A percentile compares a stretch with the other conserved stretches of the same genome.
Evolutionary conservation across 2,888 invertebrate genomes (phyloP).

Genomic region (Melanchra persicariae): DNA sequence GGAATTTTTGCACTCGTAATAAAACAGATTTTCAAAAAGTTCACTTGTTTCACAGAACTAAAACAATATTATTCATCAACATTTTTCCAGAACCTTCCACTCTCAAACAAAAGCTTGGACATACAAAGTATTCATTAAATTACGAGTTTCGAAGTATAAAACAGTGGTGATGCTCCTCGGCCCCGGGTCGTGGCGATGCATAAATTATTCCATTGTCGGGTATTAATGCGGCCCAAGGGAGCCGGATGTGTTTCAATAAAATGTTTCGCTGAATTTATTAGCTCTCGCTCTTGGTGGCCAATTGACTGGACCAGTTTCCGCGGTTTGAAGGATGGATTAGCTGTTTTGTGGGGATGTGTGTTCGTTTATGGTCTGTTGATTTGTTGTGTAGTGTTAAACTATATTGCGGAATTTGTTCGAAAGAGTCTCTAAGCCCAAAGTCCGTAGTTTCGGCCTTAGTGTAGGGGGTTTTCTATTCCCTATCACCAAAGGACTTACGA

Average conservation of each 20-base stretch:
- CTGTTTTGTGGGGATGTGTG: conserved; percentile 12
- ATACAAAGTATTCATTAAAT: conserved; percentile 52
- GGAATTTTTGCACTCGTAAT: too few species aligned
- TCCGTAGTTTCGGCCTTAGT: too few species aligned
- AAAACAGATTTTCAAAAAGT: not conserved
- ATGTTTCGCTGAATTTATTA: conserved; percentile 72
- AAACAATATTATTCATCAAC: not conserved
- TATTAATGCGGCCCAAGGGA: conserved; percentile 78
- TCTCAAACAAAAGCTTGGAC: conserved; percentile 19
- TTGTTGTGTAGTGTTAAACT: too few species aligned
- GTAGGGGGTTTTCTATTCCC: too few species aligned
- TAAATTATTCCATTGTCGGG: conserved; percentile 83
- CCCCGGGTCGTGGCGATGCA: conserved; percentile 77
- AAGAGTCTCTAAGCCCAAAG: too few species aligned
- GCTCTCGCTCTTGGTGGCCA: conserved; percentile 33
- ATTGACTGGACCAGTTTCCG: conserved; percentile 42
- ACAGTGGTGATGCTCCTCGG: conserved; percentile 57
- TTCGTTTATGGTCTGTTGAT: not conserved
- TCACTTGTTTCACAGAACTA: not conserved
- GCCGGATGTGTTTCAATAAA: conserved; percentile 81
- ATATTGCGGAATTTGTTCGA: too few species aligned
- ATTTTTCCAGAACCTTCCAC: not conserved
- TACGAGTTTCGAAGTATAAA: conserved; percentile 55
- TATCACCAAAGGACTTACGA: too few species aligned
- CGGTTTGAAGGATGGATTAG: conserved; percentile 29